Evolutionary conservation across 1,140 invertebrate species (phyloP), one percentile per base, ranked within the genome.

Genomic region (Bombus waltoni): DNA sequence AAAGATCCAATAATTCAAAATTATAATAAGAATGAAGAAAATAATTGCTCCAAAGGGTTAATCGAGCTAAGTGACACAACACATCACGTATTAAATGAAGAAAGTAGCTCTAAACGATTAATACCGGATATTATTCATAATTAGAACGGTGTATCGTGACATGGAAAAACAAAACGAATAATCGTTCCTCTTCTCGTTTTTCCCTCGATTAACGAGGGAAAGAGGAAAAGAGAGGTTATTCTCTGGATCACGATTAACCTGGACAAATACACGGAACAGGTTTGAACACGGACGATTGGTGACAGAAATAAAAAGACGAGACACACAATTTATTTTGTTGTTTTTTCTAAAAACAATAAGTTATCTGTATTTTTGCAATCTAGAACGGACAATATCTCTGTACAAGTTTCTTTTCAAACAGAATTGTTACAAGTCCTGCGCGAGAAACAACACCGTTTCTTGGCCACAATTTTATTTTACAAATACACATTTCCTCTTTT

Each of bases 301-400:
- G 68, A 88, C 62, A 80, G 84, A 92, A 93, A 94, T 93, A 93
- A 91, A 78, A 93, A 93, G 89, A 57, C 86, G 88, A 91, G 90
- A 94, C 92, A 94, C 80, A 91, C 18, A 53, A 53, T 53, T 53
- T 53, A 88, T 32, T 91, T 91, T 13, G 28, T 62, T 62, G 28
- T 62, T 62, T 62, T 62, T 73, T 85, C 74, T 91, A 93, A 93
- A 94, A 95, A 95, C 92, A 94, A 95, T 93, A 92, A 93, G 92
- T 94, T 92, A 93, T 94, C 89, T 94, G 93, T 95, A 95, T 94
- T 94, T 65, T 94, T 94, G 92, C 88, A 92, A 90, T 92, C 91
- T 89, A 92, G 92, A 91, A 93, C 62, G 88, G 88, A 94, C 92
- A 94, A 90, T 90, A 91, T 94, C 91, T 94, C 94, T 95, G 93